A percentile compares a stretch with the other conserved stretches of the same genome.
These are phyloP conservation scores for Orthosia incerta DNA, from an alignment of 2,888 invertebrate genomes.

Conservation along the genomic window DNA sequence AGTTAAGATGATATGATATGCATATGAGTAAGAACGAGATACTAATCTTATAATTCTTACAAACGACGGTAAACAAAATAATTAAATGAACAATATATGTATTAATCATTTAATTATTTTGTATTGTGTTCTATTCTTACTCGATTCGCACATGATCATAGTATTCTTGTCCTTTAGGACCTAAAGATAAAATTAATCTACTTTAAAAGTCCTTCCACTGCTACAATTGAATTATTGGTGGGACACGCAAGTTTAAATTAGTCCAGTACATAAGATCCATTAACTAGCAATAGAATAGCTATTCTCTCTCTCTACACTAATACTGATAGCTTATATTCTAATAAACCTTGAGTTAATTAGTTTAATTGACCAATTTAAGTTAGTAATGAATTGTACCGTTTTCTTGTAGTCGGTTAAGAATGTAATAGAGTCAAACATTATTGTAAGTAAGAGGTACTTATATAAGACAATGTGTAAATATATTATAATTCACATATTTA, in stretches of 20 bases:
- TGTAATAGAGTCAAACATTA: constrained; percentile 55
- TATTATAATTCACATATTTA: constrained; percentile 54
- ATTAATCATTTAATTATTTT: too few species aligned
- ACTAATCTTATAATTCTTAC: constrained; percentile 7
- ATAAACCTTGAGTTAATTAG: constrained; percentile 3
- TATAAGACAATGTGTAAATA: constrained; percentile 69
- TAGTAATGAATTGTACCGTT: constrained; percentile 9
- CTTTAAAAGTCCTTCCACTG: neutral
- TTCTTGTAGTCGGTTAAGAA: constrained; percentile 20
- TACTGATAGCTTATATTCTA: constrained; percentile 4
- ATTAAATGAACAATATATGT: too few species aligned
- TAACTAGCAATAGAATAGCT: neutral
- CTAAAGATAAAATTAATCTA: neutral
- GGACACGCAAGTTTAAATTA: neutral
- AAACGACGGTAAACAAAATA: neutral
- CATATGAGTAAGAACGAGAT: neutral
- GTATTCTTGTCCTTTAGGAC: neutral
- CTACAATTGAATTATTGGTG: neutral
- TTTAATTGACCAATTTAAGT: constrained; percentile 5
- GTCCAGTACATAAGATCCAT: neutral
- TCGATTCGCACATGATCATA: neutral
- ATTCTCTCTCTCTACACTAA: neutral
- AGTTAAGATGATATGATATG: neutral
- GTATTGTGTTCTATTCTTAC: too few species aligned
- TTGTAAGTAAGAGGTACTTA: constrained; percentile 52